phyloP scores from a whole-genome alignment of 2,113 vertebrate species.

The Perccottus glenii region DNA sequence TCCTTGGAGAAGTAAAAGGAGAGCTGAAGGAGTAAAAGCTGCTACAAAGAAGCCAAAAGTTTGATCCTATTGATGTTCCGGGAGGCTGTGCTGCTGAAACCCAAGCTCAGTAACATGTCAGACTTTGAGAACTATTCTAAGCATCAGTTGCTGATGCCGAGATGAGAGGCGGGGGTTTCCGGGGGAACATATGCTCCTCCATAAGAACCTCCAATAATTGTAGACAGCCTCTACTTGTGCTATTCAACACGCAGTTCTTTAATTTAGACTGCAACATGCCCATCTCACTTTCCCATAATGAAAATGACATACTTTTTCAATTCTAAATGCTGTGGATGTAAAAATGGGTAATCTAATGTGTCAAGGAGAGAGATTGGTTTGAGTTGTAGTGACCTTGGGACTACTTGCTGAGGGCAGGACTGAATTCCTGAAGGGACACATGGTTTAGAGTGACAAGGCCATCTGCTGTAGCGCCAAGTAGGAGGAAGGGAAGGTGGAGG shows the following conservation, averaged over 20 bases:
- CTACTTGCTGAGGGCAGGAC: conserved; percentile 77
- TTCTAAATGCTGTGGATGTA: conserved; percentile 2
- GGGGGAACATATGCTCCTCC: conserved; percentile 57
- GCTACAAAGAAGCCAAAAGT: conserved; percentile 54
- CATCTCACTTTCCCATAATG: conserved; percentile 17
- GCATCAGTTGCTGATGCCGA: conserved; percentile 82
- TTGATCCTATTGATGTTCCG: conserved; percentile 79
- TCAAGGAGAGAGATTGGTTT: conserved; percentile 57
- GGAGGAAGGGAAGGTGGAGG: conserved; percentile 65
- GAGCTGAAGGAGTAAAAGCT: conserved; percentile 49
- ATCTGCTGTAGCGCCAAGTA: conserved; percentile 78
- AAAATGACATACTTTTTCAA: conserved; percentile 16
- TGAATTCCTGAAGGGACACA: conserved; percentile 83
- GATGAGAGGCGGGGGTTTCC: conserved; percentile 55
- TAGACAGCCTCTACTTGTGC: conserved; percentile 38
- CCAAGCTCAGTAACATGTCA: conserved; percentile 80
- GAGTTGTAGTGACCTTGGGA: conserved; percentile 81
- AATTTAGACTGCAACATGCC: conserved; percentile 40
- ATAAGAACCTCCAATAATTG: conserved; percentile 68
- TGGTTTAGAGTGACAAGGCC: conserved; percentile 84
- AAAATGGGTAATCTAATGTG: conserved; percentile 15
- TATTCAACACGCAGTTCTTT: conserved; percentile 42
- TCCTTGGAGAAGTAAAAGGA: conserved; percentile 45
- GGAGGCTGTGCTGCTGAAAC: conserved; percentile 79
- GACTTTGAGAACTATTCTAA: conserved; percentile 86